Percentiles rank a stretch among this genome's conserved stretches.
Conservation (phyloP, 2,888 invertebrate genomes). For the Orgyia antiqua region DNA sequence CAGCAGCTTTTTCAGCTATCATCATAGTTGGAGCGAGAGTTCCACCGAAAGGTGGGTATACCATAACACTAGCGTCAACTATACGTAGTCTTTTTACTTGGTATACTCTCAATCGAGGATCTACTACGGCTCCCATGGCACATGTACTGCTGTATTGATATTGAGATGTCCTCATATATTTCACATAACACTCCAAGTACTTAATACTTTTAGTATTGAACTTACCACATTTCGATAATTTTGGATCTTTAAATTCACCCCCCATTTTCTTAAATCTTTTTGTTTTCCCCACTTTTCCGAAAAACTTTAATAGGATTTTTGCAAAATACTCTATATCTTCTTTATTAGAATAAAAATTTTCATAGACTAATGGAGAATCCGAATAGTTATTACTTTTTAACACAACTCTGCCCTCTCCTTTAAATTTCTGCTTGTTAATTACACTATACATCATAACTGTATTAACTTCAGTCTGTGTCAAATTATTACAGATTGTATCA, state of each 20-base stretch:
- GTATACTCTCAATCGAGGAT: constrained; percentile 13
- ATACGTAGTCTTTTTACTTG: constrained; percentile 23
- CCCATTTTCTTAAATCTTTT: constrained; percentile 9
- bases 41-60: constrained; percentile 65
- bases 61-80: constrained; percentile 52
- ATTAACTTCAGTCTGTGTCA: constrained; percentile 22
- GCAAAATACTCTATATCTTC: constrained; percentile 14
- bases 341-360: constrained; percentile 35
- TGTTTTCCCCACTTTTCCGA: constrained; percentile 8
- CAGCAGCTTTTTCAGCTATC: constrained; percentile 32
- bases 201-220: neutral
- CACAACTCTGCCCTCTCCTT: constrained; percentile 39
- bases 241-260: constrained; percentile 7
- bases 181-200: constrained; percentile 17
- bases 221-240: constrained; percentile 9
- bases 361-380: constrained; percentile 31
- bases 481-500: constrained; percentile 29
- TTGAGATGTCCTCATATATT: constrained; percentile 7
- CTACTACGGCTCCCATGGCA: constrained; percentile 18
- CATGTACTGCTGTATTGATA: constrained; percentile 16
- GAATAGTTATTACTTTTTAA: constrained; percentile 35
- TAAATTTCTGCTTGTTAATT: constrained; percentile 32
- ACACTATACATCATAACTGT: constrained; percentile 30
- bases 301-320: constrained; percentile 14
- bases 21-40: constrained; percentile 67